Evolutionary conservation across 2,888 invertebrate species (phyloP), one percentile per base, ranked within the genome.

Genomic region (Xylota sylvarum): DNA sequence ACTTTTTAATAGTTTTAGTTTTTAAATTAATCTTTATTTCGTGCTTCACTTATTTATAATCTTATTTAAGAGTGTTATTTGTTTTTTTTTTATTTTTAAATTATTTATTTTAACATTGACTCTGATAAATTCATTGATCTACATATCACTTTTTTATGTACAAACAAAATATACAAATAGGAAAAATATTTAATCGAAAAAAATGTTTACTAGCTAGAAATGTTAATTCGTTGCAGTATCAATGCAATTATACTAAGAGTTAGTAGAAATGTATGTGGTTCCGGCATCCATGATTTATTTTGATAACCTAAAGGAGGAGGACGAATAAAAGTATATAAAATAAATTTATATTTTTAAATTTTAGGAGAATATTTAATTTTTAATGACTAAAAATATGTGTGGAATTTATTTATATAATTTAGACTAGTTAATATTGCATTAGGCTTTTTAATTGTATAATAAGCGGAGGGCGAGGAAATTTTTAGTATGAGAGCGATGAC

Each of bases 51-150:
- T 86, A 86, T 30, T 69, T 5, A 62, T 69, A 69, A 77, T n/a
- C 65, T 82, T 86, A 69, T 48, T 86, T 65, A 52, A 79, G 79
- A 74, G 84, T 79, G 84, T 86, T 65, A 9, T 37, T 78, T 77
- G 3, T 2, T 65, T n/a, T 50, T 65, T 64, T 48, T 78, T 77
- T 65, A n/a, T 50, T 65, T 64, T 50, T 14, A 40, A 14, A 23
- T 50, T 48, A 23, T 67, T 74, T 76, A 62, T 65, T 81, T 86
- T 58, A 86, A 86, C 82, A 86, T 86, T 86, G 86, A 86, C 86
- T 81, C 60, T 86, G 81, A 86, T 86, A 86, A 86, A 86, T 82
- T 86, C 86, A 77, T 86, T 81, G 81, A 82, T 86, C 86, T 82
- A 86, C 72, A 86, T 82, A 86, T 86, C 86, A 86, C 86, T 86